Evolutionary conservation across 2,797 vertebrate species (phyloP).

Genomic region (Rhinophrynus dorsalis): DNA sequence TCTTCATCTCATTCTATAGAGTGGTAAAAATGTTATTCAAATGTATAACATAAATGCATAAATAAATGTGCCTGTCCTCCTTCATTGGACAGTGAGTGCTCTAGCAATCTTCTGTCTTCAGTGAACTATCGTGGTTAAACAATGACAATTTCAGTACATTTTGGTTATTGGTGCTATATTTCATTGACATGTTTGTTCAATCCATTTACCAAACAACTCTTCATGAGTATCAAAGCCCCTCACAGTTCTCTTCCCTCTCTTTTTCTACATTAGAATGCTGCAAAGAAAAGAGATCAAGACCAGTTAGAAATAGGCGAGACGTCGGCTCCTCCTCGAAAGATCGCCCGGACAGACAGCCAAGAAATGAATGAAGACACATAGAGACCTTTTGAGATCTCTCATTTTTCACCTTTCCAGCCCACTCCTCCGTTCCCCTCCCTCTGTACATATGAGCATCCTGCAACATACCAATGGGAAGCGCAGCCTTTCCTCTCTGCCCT

Average conservation of each 20-base stretch:
- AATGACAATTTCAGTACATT: too few species aligned
- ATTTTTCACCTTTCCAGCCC: conserved; percentile 13
- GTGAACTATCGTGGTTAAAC: too few species aligned
- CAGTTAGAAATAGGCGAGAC: conserved; percentile 79
- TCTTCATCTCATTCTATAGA: too few species aligned
- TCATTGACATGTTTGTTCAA: too few species aligned
- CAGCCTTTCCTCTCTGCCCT: conserved; percentile 22
- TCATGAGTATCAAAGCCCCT: too few species aligned
- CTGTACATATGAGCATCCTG: conserved; percentile 52
- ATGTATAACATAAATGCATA: too few species aligned
- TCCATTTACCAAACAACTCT: too few species aligned
- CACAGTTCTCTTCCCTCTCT: background rate
- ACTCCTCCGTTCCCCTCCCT: conserved; percentile 14
- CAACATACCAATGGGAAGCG: conserved; percentile 39
- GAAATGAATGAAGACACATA: conserved; percentile 85
- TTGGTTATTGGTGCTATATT: too few species aligned
- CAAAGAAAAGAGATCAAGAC: conserved; percentile 87
- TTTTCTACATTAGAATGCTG: conserved; percentile 70
- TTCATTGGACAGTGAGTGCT: too few species aligned
- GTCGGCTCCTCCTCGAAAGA: conserved; percentile 79
- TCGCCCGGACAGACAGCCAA: conserved; percentile 82
- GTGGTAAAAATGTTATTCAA: too few species aligned
- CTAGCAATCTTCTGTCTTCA: too few species aligned
- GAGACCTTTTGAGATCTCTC: conserved; percentile 23
- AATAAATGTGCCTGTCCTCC: too few species aligned